phyloP scores from a whole-genome alignment of 2,113 vertebrate species.

The Burhinus bistriatus region DNA sequence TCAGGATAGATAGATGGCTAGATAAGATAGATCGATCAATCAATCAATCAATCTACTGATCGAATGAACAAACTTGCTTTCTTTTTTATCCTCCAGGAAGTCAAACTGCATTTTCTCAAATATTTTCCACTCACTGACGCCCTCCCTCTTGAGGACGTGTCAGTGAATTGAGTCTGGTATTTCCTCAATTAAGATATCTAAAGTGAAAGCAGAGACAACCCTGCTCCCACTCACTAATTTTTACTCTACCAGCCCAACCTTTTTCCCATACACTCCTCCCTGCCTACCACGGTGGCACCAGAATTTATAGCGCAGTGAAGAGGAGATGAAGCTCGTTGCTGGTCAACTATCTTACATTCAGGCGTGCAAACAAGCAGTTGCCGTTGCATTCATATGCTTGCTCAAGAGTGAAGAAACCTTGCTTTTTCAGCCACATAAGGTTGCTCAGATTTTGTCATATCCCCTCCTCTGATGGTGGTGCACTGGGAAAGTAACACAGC shows the following conservation, averaged over 20 bases:
- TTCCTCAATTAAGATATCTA: conserved; percentile 51
- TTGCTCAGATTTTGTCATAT: background rate
- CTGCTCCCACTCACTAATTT: conserved; percentile 10
- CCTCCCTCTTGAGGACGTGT: background rate
- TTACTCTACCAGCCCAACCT: background rate
- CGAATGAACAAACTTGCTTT: background rate
- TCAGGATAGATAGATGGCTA: background rate
- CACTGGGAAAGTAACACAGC: background rate
- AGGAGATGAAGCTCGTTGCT: background rate
- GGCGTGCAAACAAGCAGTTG: background rate
- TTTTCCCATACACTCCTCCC: conserved; percentile 1
- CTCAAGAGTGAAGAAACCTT: background rate
- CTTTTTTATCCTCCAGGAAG: background rate
- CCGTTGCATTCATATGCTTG: background rate
- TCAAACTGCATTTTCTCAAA: conserved; percentile 3
- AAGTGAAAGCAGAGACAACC: conserved; percentile 47
- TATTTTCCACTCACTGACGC: background rate
- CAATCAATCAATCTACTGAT: fast-evolving
- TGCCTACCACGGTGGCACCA: background rate
- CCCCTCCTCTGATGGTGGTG: background rate
- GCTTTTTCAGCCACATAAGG: background rate
- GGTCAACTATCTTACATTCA: background rate
- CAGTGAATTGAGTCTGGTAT: conserved; percentile 25
- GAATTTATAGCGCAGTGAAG: background rate
- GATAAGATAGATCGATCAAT: background rate